Evolutionary conservation across 2,113 vertebrate species (phyloP), one percentile per base, ranked within the genome.

Genomic region (Cairina moschata): DNA sequence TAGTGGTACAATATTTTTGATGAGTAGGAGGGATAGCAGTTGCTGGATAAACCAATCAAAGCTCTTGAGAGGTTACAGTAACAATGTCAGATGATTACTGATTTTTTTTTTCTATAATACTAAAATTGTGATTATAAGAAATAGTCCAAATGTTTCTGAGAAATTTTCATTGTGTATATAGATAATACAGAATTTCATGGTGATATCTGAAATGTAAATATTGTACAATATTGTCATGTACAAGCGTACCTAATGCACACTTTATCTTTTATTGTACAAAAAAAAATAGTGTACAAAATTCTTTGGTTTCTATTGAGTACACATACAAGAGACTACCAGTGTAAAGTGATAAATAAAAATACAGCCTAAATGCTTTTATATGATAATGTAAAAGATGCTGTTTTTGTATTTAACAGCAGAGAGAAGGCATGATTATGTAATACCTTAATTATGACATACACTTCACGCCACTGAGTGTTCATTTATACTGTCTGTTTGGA

Each of bases 251-350:
- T 99, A 99, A 99, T 99, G 99, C 99, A 99, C 99, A 99, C 98
- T 99, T 99, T 99, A 99, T 99, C 99, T 99, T 99, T 99, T 99
- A 99, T 99, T 99, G 99, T 99, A 99, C 99, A 99, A 99, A 99
- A 98, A 99, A 98, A 98, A 98, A 98, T 99, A 99, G 98, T 99
- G 99, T 99, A 99, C 99, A 99, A 99, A 99, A 98, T 99, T 98
- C 98, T 99, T 98, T 99, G 98, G 98, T 99, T 99, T 99, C 98
- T 99, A 99, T 99, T 98, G 98, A 99, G 98, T 98, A 97, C 98
- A 98, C 97, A 98, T 98, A 98, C 98, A 97, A 98, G 98, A 98
- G 98, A 98, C 97, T 98, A 98, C 96, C 98, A 97, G 97, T 98
- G 98, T 98, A 98, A 98, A 99, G 98, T 98, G 98, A 98, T 98